phyloP scores from a whole-genome alignment of 92 coral and sea anemone species.

The Nematostella vectensis region DNA sequence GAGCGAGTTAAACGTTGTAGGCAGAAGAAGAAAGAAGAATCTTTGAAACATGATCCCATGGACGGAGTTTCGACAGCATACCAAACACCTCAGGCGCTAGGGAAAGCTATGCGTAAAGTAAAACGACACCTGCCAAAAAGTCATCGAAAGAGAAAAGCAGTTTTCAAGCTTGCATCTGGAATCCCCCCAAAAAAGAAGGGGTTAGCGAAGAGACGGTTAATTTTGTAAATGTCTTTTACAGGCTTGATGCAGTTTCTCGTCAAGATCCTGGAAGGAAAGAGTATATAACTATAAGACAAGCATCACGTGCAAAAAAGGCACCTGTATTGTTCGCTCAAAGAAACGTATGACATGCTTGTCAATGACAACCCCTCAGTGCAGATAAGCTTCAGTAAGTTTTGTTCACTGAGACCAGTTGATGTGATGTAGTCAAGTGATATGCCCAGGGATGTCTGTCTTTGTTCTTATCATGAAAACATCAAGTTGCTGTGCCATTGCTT shows the following conservation, averaged over 20 bases:
- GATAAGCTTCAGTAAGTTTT: constrained; percentile 33
- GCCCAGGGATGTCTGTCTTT: constrained; percentile 23
- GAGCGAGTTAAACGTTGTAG: background rate
- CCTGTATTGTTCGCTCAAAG: constrained; percentile 23
- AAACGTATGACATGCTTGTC: constrained; percentile 13
- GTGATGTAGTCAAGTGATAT: constrained; percentile 21
- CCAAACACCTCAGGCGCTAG: background rate
- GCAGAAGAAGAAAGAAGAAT: background rate
- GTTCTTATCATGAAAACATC: constrained; percentile 23
- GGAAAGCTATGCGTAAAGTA: background rate
- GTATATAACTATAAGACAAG: constrained; percentile 15
- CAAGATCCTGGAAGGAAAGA: constrained; percentile 34
- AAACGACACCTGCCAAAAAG: background rate
- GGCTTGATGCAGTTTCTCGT: background rate
- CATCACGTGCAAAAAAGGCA: constrained; percentile 46
- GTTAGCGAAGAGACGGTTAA: too few species aligned
- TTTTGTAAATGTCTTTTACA: background rate
- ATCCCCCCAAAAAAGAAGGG: too few species aligned
- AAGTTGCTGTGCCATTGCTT: constrained; percentile 18
- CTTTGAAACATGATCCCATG: background rate
- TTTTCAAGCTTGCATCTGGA: too few species aligned
- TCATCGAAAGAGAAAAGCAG: background rate
- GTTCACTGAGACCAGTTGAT: constrained; percentile 29
- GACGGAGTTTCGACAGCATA: background rate
- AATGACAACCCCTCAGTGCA: constrained; percentile 26